These are phyloP conservation scores for Pristionchus arcanus DNA, from an alignment of 2,888 invertebrate species.

Conservation along the genomic window DNA sequence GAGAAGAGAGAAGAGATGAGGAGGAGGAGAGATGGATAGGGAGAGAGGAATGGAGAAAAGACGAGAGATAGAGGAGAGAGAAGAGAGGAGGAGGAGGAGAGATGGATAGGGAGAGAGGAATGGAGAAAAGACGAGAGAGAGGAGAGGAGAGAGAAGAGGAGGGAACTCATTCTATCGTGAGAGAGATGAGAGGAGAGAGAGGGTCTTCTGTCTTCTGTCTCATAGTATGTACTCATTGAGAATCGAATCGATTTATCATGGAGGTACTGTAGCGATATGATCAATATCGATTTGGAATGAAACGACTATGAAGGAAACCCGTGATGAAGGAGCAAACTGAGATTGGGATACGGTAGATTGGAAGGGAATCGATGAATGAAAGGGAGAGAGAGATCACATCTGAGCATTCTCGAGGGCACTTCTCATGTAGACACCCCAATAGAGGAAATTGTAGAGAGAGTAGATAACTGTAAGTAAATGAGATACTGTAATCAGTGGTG, in stretches of 20 bases:
- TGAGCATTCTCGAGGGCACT: constrained; percentile 64
- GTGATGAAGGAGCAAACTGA: not conserved
- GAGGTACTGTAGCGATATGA: constrained; percentile 30
- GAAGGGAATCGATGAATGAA: not conserved
- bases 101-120: too few relatives aligned
- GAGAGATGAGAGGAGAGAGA: not conserved
- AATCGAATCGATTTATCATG: constrained; percentile 29
- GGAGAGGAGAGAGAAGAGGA: not conserved
- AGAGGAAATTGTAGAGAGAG: constrained; percentile 72
- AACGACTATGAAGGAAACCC: constrained; percentile 31
- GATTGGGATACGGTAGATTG: constrained; percentile 25
- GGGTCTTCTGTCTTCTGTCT: not conserved
- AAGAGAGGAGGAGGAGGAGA: too few relatives aligned
- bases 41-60: not conserved
- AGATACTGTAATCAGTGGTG: not conserved
- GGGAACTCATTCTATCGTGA: too few relatives aligned
- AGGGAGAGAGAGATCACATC: constrained; percentile 55
- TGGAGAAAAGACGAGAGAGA: too few relatives aligned
- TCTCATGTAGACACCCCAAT: constrained; percentile 77
- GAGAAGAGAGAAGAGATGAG: constrained; percentile 4
- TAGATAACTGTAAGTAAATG: constrained; percentile 68
- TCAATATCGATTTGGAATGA: not conserved
- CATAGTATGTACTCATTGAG: not conserved
- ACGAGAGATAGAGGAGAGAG: not conserved
- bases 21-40: not conserved